A percentile compares a stretch with the other conserved stretches of the same genome.
Evolutionary conservation across 1,140 invertebrate genomes (phyloP).

Genomic region (Latrodectus geometricus): DNA sequence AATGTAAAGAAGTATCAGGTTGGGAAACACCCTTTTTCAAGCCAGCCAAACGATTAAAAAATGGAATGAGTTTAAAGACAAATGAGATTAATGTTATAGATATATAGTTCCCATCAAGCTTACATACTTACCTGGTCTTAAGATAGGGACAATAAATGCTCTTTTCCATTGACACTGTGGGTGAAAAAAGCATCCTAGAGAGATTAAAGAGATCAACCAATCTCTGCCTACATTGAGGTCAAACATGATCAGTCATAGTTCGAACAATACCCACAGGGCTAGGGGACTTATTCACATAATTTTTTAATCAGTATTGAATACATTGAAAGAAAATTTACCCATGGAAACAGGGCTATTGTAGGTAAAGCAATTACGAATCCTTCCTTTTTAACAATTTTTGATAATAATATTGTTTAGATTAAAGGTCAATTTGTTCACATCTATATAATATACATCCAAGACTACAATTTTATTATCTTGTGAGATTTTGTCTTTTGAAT

Average conservation of each 20-base stretch:
- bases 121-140: not conserved
- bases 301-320: too few relatives aligned
- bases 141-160: not conserved
- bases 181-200: conserved; percentile 1
- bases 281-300: not conserved
- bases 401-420: too few relatives aligned
- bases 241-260: not conserved
- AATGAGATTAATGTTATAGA: not conserved
- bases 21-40: too few relatives aligned
- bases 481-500: too few relatives aligned
- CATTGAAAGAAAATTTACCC: too few relatives aligned
- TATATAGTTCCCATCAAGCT: not conserved
- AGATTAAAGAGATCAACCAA: conserved; percentile 25
- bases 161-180: not conserved
- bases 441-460: too few relatives aligned
- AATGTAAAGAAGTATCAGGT: not conserved
- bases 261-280: not conserved
- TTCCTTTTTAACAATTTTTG: too few relatives aligned
- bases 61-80: conserved; percentile 29
- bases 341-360: too few relatives aligned
- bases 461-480: too few relatives aligned
- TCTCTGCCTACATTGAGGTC: conserved; percentile 5
- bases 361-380: too few relatives aligned
- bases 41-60: too few relatives aligned
- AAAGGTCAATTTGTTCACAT: too few relatives aligned